A percentile compares a stretch with the other conserved stretches of the same genome.
Evolutionary conservation across 2,797 vertebrate species (phyloP).

Genomic region (Platalea minor): DNA sequence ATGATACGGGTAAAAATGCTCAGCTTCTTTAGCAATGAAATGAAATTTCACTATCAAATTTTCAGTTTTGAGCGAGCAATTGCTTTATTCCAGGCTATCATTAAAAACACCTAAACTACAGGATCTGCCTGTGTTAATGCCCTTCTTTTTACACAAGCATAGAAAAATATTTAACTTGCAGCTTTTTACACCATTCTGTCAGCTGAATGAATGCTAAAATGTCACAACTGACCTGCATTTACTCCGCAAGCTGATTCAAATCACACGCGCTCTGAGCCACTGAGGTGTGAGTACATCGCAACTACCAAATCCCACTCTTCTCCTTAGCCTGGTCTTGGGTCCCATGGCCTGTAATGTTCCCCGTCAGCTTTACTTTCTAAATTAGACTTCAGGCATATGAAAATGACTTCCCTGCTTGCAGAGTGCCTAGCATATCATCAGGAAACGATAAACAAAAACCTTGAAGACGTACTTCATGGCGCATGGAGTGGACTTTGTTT

Average conservation of each 20-base stretch:
- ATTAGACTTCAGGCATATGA: neutral
- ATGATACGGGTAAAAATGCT: neutral
- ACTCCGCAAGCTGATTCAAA: neutral
- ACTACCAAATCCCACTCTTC: neutral
- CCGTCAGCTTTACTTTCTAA: neutral
- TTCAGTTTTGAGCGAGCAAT: neutral
- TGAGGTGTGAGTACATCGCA: too few species aligned
- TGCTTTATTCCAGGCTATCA: neutral
- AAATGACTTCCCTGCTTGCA: neutral
- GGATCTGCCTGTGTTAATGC: neutral
- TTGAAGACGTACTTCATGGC: accelerated
- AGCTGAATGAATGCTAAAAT: neutral
- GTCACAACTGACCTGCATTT: neutral
- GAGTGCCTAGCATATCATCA: neutral
- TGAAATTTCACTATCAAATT: neutral
- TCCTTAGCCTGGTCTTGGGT: neutral
- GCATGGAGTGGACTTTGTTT: neutral
- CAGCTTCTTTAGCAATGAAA: neutral
- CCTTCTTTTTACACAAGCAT: neutral
- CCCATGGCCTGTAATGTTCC: neutral
- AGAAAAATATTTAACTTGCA: neutral
- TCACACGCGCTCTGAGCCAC: neutral
- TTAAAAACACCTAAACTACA: neutral
- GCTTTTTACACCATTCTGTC: neutral
- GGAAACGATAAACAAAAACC: neutral